Percentiles rank a stretch among this genome's conserved stretches.
Evolutionary conservation across 2,888 invertebrate genomes (phyloP).

Genomic region (Glaucopsyche alexis): DNA sequence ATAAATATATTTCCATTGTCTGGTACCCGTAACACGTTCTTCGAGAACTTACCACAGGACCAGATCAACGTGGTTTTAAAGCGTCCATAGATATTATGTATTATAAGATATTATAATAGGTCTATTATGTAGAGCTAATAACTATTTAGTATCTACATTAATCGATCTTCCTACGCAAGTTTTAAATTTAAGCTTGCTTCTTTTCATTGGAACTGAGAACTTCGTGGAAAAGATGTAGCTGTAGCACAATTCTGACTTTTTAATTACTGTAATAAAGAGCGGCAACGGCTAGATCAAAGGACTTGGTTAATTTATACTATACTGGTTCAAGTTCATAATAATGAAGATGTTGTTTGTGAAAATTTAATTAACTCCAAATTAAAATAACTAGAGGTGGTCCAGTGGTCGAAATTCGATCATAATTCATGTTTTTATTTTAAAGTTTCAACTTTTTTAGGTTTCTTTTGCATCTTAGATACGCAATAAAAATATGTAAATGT

Average conservation of each 20-base stretch:
- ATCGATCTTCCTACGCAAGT: neutral
- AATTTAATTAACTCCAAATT: neutral
- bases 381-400: too few relatives aligned
- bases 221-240: neutral
- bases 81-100: too few relatives aligned
- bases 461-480: too few relatives aligned
- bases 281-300: neutral
- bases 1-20: too few relatives aligned
- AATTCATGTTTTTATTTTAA: too few relatives aligned
- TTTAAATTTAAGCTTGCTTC: neutral
- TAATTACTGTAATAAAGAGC: slow-evolving; percentile 7
- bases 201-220: neutral
- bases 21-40: too few relatives aligned
- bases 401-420: too few relatives aligned
- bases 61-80: too few relatives aligned
- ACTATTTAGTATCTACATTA: neutral
- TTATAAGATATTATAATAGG: neutral
- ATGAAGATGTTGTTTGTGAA: neutral
- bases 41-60: too few relatives aligned
- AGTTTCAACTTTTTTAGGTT: too few relatives aligned
- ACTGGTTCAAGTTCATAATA: neutral
- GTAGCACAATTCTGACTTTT: neutral
- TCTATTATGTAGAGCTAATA: neutral
- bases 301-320: neutral
- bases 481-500: too few relatives aligned